Evolutionary conservation across 2,888 invertebrate species (phyloP), one percentile per base, ranked within the genome.

Genomic region (Synanthedon formicaeformis): DNA sequence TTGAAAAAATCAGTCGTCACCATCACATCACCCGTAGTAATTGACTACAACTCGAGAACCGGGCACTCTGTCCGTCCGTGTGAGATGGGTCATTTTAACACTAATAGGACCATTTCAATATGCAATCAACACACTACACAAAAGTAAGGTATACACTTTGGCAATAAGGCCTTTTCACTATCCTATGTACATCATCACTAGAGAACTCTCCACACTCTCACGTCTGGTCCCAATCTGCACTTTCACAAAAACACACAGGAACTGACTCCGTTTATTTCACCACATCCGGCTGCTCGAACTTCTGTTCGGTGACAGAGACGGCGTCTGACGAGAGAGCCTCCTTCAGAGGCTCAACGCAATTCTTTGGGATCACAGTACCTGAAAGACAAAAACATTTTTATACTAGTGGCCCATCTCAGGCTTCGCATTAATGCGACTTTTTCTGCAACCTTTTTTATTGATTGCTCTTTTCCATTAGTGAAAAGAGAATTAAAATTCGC

Each of bases 341-440:
- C 67, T 92, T 91, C 50, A 96, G 84, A 27, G 92, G 81, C 67
- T 95, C 94, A 66, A 94, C 94, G 75, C 95, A 96, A 73, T 93
- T 92, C 88, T 96, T 96, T 71, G 96, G 96, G 87, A 96, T 96
- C 61, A 96, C 86, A 10, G 95, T 95, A 62, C 94, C 94, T 92
- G 83, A 5, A n/a, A 73, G 45, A 45, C 45, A 45, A 71, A 50
- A 34, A 6, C 6, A 34, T 34, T 34, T 34, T 34, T 8, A 34
- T 27, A 6, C 3, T 2, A 4, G 16, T 1, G 1, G 16, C 2
- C 16, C 16, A 1, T 16, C 16, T 16, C 16, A 16, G 1, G 16
- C 16, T 16, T n/a, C n/a, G n/a, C n/a, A n/a, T n/a, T 16, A 16
- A 18, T 18, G 18, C 18, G 2, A 18, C 2, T 18, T 18, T 18